Evolutionary conservation across 2,113 vertebrate genomes (phyloP), one percentile per base, ranked within the genome.

Genomic region (Urocolius indicus): DNA sequence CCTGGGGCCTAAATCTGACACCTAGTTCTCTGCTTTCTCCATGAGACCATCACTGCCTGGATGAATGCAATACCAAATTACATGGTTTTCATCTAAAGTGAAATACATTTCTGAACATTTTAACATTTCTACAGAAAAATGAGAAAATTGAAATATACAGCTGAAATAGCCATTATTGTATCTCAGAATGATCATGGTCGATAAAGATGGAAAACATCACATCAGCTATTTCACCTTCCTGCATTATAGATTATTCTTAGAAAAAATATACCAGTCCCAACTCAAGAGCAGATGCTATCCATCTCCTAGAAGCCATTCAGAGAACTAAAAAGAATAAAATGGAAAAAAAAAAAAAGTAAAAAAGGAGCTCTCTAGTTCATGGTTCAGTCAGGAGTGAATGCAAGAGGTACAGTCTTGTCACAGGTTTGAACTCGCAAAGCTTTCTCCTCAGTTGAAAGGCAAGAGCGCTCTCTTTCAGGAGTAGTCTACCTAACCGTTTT

Each of bases 401-500:
- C 51, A 67, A 87, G 63, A 41, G 72, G 41, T 76, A 41, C 17
- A 78, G 57, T 80, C 21, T 61, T 66, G 36, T 7, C 7, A 4
- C 66, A 78, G 43, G 30, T 52, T 90, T 84, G 84, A 90, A 87
- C 55, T 46, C 88, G 61, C 68, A 86, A 71, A 84, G 23, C 23
- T 84, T 94, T 86, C 61, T 59, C 62, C 59, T 54, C 75, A 84
- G 75, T 21, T 95, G 85, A 95, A 97, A 97, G 72, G 22, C 45
- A 76, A 82, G n/a, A 92, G 62, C 27, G 66, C 26, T 59, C 71
- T 81, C 76, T 82, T 78, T 93, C 62, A 84, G 49, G 43, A 90
- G 52, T 22, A 91, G 43, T 89, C 75, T 80, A 27, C 65, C 55
- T 92, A 79, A 32, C 45, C 68, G 23, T 78, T 62, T 80, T 51